Base-by-base conservation (phyloP, 2,797 vertebrate species). In the Muscicapa striata region DNA sequence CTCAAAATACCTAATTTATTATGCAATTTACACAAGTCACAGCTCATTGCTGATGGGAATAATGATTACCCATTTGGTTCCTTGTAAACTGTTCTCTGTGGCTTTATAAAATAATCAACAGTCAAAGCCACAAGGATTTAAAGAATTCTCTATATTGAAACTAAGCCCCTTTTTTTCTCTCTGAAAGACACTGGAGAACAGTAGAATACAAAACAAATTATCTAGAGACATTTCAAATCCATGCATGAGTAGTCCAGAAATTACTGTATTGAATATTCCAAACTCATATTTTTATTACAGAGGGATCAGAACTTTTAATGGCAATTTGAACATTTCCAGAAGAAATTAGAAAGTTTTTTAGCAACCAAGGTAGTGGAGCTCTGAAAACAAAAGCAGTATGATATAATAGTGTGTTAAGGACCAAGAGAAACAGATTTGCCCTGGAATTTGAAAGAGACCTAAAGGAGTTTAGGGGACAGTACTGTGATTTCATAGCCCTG, bases 51-150 rank as follows among this genome's bases (percentile, higher is more conserved):
- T 96, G 93, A 96, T 77, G 90, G 84, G 87, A 92, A 94, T 95
- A 97, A 96, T 95, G 95, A 97, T 97, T 97, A 93, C 87, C 89
- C 92, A 73, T 94, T 97, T 95, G 87, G 87, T 84, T 95, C 51
- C 92, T 94, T 96, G 94, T 95, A 97, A 96, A 90, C 86, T 67
- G 75, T 94, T 96, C 92, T 97, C 80, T 77, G 85, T 73, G 69
- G 96, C 82, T 97, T 93, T 94, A 83, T 89, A 84, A 96, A 97
- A 95, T 90, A 95, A 94, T 94, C 91, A 87, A 83, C 91, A 90
- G 79, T 48, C 68, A 93, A 89, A 89, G 73, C 90, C 84, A 6
- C 55, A 78, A 93, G 76, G 87, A 92, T 95, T 94, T 94, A 87
- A 96, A 92, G 57, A 95, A 91, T 87, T 93, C 80, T 90, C 26